A percentile compares a stretch with the other conserved stretches of the same genome.
phyloP scores from a whole-genome alignment of 2,797 vertebrate genomes.

The Ctenopoma multispine region DNA sequence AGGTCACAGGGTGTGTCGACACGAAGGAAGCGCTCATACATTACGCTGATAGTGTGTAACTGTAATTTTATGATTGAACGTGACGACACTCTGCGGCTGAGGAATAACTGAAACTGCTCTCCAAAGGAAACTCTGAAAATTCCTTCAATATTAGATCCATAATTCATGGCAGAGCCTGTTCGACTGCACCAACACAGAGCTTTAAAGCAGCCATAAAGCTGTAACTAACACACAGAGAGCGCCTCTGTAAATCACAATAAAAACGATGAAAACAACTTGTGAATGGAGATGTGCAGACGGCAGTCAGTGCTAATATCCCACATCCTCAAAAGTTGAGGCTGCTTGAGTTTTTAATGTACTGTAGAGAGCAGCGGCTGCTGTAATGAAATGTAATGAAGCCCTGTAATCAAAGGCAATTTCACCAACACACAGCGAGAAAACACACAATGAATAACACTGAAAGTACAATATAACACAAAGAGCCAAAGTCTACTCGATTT shows the following conservation, averaged over 20 bases:
- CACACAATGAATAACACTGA: slow-evolving; percentile 33
- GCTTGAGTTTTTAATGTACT: slow-evolving; percentile 80
- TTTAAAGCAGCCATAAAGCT: slow-evolving; percentile 70
- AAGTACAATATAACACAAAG: slow-evolving; percentile 20
- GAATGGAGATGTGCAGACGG: slow-evolving; percentile 66
- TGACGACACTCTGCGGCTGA: slow-evolving; percentile 53
- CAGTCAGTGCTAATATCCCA: slow-evolving; percentile 71
- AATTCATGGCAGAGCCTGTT: slow-evolving; percentile 53
- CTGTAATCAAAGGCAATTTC: slow-evolving; percentile 73
- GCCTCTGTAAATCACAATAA: slow-evolving; percentile 76
- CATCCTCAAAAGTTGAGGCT: slow-evolving; percentile 72
- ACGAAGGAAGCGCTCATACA: slow-evolving; percentile 26
- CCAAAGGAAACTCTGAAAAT: slow-evolving; percentile 62
- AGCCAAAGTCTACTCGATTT: neutral
- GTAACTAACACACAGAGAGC: slow-evolving; percentile 65
- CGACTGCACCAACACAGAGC: slow-evolving; percentile 38
- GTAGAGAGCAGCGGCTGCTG: slow-evolving; percentile 64
- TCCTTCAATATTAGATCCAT: slow-evolving; percentile 73
- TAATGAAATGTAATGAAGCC: slow-evolving; percentile 78
- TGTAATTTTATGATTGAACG: slow-evolving; percentile 48
- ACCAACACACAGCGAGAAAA: slow-evolving; percentile 43
- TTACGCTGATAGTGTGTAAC: slow-evolving; percentile 43
- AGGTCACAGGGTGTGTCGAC: slow-evolving; percentile 39
- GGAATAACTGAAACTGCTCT: slow-evolving; percentile 63
- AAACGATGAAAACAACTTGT: slow-evolving; percentile 76